phyloP scores from a whole-genome alignment of 2,113 vertebrate genomes.

The Rutilus rutilus region DNA sequence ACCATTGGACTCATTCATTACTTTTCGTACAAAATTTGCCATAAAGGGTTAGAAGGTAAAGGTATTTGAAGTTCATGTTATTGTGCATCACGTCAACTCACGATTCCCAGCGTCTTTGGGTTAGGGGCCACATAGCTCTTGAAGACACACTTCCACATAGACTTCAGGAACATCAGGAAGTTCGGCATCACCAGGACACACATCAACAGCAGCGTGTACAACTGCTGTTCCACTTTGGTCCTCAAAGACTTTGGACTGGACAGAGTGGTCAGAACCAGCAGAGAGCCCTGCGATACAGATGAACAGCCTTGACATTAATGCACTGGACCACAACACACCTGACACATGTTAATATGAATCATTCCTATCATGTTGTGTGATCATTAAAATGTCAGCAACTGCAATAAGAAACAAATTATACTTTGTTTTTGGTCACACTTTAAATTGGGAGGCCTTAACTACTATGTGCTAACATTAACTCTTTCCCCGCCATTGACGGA shows the following conservation, averaged over 20 bases:
- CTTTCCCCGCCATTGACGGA: no score
- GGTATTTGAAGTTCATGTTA: no score
- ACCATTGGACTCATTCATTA: neutral
- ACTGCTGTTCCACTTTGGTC: conserved; percentile 64
- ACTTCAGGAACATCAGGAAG: conserved; percentile 77
- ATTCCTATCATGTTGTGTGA: neutral
- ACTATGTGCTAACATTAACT: neutral
- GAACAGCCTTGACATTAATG: neutral
- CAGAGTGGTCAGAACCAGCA: conserved; percentile 71
- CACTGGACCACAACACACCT: neutral
- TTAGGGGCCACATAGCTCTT: conserved; percentile 74
- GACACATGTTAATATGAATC: neutral
- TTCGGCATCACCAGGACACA: conserved; percentile 75
- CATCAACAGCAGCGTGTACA: conserved; percentile 76
- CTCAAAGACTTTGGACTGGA: conserved; percentile 66
- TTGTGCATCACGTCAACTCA: conserved; percentile 59
- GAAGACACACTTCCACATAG: conserved; percentile 77
- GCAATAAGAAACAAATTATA: neutral
- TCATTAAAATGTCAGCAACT: neutral
- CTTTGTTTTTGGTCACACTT: neutral
- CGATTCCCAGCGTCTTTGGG: conserved; percentile 68
- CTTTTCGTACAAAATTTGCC: neutral
- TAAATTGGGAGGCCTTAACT: neutral
- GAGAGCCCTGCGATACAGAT: conserved; percentile 66
- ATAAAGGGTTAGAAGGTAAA: no score